phyloP scores from a whole-genome alignment of 2,113 vertebrate species.

The Danionella cerebrum region DNA sequence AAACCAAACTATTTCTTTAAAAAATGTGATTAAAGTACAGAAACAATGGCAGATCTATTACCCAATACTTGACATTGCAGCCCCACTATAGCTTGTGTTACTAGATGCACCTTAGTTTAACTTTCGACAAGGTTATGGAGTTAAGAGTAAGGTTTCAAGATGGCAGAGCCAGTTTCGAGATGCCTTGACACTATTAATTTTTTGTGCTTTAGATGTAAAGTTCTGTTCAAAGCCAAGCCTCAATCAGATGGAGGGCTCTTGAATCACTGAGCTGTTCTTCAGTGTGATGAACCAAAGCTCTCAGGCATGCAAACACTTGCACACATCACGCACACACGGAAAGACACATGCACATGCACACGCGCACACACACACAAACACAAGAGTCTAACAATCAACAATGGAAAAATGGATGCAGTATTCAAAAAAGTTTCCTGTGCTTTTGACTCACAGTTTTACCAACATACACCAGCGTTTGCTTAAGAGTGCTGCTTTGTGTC shows the following conservation, averaged over 20 bases:
- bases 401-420: background rate
- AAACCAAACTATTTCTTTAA: no score
- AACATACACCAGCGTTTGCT: no score
- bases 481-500: no score
- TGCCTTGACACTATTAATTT: conserved; percentile 27
- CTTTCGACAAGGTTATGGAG: background rate
- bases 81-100: conserved; percentile 14
- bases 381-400: conserved; percentile 7
- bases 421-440: background rate
- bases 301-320: conserved; percentile 18
- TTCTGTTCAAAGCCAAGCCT: conserved; percentile 1
- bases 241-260: conserved; percentile 44
- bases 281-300: conserved; percentile 32
- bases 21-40: no score
- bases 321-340: no score
- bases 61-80: background rate
- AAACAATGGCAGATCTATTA: no score
- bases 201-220: conserved; percentile 33
- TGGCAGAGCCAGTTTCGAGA: conserved; percentile 10
- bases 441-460: no score
- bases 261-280: conserved; percentile 41
- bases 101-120: conserved; percentile 5
- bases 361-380: no score
- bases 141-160: background rate
- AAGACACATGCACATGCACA: no score